Percentiles rank a stretch among this genome's conserved stretches.
phyloP scores from a whole-genome alignment of 2,113 vertebrate genomes.

The Oxyruncus cristatus region DNA sequence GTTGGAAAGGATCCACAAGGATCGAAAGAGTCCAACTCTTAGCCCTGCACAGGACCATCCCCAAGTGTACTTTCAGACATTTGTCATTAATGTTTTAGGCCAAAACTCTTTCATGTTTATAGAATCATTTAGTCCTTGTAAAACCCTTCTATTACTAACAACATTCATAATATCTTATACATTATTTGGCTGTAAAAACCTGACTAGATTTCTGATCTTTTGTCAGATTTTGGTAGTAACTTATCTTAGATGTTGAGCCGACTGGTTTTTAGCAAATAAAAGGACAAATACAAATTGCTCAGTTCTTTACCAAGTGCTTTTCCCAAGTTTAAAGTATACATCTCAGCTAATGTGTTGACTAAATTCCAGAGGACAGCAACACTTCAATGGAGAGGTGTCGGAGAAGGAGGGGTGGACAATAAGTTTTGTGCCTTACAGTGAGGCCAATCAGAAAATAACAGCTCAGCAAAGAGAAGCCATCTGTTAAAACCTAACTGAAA shows the following conservation, averaged over 20 bases:
- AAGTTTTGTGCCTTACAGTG: neutral
- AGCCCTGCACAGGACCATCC: neutral
- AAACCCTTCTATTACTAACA: neutral
- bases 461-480: neutral
- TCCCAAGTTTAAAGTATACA: neutral
- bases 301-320: neutral
- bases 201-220: neutral
- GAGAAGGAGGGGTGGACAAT: neutral
- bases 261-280: neutral
- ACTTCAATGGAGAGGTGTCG: neutral
- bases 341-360: neutral
- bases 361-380: neutral
- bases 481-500: neutral
- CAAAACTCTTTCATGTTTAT: neutral
- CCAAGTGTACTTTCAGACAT: neutral
- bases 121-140: neutral
- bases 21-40: neutral
- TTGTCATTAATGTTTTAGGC: neutral
- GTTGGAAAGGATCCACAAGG: neutral
- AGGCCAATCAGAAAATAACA: neutral
- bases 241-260: neutral
- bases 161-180: neutral
- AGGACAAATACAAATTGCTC: neutral
- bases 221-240: neutral
- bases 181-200: neutral